phyloP scores from a whole-genome alignment of 2,797 vertebrate species.

The Gastrophryne carolinensis region DNA sequence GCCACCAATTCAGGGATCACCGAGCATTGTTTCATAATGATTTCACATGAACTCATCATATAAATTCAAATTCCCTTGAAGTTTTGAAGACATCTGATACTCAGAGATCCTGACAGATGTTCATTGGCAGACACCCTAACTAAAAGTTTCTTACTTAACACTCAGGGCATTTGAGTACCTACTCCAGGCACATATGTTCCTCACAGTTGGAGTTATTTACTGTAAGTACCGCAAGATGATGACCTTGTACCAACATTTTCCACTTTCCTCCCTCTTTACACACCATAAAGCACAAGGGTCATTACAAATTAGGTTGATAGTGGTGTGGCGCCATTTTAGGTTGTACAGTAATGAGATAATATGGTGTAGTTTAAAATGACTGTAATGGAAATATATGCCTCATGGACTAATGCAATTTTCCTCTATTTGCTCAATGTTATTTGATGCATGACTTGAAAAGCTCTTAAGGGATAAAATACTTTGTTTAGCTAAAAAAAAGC shows the following conservation, averaged over 20 bases:
- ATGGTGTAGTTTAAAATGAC: conserved; percentile 54
- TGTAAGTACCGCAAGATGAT: conserved; percentile 1
- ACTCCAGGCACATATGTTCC: background rate
- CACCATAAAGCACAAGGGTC: conserved; percentile 53
- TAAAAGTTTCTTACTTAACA: too few relatives aligned
- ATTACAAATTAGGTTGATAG: conserved; percentile 60
- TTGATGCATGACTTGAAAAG: conserved; percentile 53
- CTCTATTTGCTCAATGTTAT: conserved; percentile 59
- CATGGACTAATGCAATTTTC: conserved; percentile 61
- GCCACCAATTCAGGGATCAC: too few relatives aligned
- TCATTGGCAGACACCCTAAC: too few relatives aligned
- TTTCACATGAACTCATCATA: too few relatives aligned
- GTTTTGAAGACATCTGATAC: too few relatives aligned
- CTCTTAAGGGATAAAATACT: conserved; percentile 55
- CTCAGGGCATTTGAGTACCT: too few relatives aligned
- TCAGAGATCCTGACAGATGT: too few relatives aligned
- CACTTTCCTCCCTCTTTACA: conserved; percentile 29
- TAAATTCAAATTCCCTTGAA: too few relatives aligned
- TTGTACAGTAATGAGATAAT: conserved; percentile 60
- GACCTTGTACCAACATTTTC: conserved; percentile 53
- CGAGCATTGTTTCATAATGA: too few relatives aligned
- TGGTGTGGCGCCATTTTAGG: conserved; percentile 58
- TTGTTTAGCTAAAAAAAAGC: conserved; percentile 6
- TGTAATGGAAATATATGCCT: conserved; percentile 58
- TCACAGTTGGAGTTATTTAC: conserved; percentile 53